These are phyloP conservation scores for Lypha dubia DNA, from an alignment of 2,888 invertebrate genomes.

Conservation along the genomic window DNA sequence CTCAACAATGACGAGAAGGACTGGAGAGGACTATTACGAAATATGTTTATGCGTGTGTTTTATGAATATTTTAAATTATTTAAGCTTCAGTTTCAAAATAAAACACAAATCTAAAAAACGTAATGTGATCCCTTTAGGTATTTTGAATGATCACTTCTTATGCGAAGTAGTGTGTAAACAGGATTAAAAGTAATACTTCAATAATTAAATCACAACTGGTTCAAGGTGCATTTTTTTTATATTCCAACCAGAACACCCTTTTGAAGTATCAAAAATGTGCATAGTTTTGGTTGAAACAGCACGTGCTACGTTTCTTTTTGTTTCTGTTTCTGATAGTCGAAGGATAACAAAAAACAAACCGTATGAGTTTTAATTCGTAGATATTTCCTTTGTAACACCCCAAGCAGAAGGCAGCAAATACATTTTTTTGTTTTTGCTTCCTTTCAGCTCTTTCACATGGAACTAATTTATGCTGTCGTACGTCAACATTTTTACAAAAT, in stretches of 20 bases:
- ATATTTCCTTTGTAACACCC: background rate
- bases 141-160: constrained; percentile 59
- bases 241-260: constrained; percentile 53
- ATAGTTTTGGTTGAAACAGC: constrained; percentile 47
- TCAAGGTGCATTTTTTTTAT: constrained; percentile 58
- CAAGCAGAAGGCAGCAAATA: constrained; percentile 38
- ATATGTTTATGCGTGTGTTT: constrained; percentile 53
- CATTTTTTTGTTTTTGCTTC: constrained; percentile 49
- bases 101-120: background rate
- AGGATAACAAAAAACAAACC: constrained; percentile 10
- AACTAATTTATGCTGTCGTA: constrained; percentile 76
- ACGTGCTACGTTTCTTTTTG: constrained; percentile 63
- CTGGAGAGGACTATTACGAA: background rate
- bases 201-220: constrained; percentile 65
- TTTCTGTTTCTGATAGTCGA: constrained; percentile 43
- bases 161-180: constrained; percentile 38
- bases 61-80: constrained; percentile 53
- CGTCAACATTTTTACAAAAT: constrained; percentile 60
- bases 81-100: constrained; percentile 59
- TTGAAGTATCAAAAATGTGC: constrained; percentile 20
- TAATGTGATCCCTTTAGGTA: constrained; percentile 50
- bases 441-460: constrained; percentile 73
- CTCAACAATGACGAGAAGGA: background rate
- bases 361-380: background rate
- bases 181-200: constrained; percentile 61